Base-by-base conservation (phyloP, 92 coral and sea anemone species). In the Parazoanthus darwini region DNA sequence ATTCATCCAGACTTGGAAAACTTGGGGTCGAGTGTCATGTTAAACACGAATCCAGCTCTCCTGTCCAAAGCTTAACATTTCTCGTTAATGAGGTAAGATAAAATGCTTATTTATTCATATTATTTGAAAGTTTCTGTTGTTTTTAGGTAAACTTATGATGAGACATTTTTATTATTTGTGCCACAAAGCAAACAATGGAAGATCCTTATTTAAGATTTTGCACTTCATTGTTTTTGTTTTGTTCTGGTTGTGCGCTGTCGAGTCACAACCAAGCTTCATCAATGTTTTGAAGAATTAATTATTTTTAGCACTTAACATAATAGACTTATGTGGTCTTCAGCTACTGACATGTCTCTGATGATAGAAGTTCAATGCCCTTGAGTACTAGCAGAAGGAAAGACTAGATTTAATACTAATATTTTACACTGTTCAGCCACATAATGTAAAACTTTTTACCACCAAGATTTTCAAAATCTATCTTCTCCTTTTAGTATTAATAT, bases 1-100 rank as follows among this genome's bases (percentile, higher is more conserved):
- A 58, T 48, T 15, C 37, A 8, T 80, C 86, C 78, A 94, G 99
- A 70, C 91, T 95, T 80, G 99, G 99, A 16, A 92, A 92, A 50
- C 95, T 98, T 8, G 98, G 99, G 6, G 94, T 95, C 1, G 97
- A 95, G 72, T 93, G 98, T 35, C 96, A 94, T 71, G 98, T 94
- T 1, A 94, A 94, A 65, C 99, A 97, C 66, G 99, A 97, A 10
- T 78, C 91, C 46, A 68, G 88, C 22, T 89, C 95, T 10, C 92
- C 97, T 23, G 99, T 95, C 3, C 91, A 85, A 79, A 90, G 89
- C 48, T 86, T 97, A 48, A 87, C 89, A 77, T 97, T 97, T 86
- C 95, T 97, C 46, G 90, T 96, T 14, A 97, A 97, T 85, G 97
- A 97, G 97, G 99, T 96, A 91, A 44, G 66, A 74, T 25, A 56